A percentile compares a stretch with the other conserved stretches of the same genome.
Evolutionary conservation across 1,140 invertebrate genomes (phyloP).

Genomic region (Pseudomyrmex cubaensis): DNA sequence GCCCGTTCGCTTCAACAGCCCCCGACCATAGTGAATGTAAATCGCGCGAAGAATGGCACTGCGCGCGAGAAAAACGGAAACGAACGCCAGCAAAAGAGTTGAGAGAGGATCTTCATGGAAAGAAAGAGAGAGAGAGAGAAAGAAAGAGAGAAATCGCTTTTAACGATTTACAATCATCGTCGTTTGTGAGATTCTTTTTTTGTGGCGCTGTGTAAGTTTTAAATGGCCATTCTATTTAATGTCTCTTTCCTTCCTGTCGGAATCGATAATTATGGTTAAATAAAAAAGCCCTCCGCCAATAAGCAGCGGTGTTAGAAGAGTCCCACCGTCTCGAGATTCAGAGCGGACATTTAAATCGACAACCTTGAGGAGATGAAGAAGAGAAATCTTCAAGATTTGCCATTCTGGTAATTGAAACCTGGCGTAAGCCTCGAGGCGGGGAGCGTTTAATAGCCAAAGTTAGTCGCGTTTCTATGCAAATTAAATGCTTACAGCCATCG

Average conservation of each 20-base stretch:
- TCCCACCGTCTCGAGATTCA: neutral
- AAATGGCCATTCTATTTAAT: neutral
- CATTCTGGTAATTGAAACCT: conserved; percentile 79
- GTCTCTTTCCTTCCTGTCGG: neutral
- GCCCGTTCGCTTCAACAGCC: conserved; percentile 19
- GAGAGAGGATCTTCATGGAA: neutral
- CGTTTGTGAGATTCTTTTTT: conserved; percentile 4
- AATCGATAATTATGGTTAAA: neutral
- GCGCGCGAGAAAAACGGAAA: conserved; percentile 2
- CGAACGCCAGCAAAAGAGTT: neutral
- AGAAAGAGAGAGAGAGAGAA: too few relatives aligned
- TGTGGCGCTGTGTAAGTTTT: neutral
- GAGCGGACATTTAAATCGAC: conserved; percentile 49
- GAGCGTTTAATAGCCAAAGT: conserved; percentile 80
- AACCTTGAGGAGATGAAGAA: conserved; percentile 34
- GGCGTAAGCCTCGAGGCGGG: conserved; percentile 67
- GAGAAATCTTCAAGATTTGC: conserved; percentile 73
- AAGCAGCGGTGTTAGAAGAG: too few relatives aligned
- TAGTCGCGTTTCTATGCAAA: conserved; percentile 82
- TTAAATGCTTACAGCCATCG: conserved; percentile 79
- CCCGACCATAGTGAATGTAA: conserved; percentile 25
- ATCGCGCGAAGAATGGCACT: conserved; percentile 4
- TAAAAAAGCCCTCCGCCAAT: neutral
- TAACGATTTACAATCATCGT: conserved; percentile 15
- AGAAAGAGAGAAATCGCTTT: neutral